Evolutionary conservation across 2,113 vertebrate species (phyloP), one percentile per base, ranked within the genome.

Genomic region (Psittacula cyanocephala): DNA sequence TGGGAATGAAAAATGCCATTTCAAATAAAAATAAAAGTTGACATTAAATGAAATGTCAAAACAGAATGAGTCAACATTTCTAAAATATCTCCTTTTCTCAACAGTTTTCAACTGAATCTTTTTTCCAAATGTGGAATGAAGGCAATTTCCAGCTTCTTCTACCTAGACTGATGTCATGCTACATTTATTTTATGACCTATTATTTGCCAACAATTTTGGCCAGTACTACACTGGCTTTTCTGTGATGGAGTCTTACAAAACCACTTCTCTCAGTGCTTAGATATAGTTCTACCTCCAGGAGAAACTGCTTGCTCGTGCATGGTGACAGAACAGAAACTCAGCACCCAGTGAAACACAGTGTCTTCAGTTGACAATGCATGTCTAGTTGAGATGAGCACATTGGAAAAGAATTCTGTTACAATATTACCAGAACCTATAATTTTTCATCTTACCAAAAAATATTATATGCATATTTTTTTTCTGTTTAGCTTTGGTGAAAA

Each of bases 11-110:
- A 94, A 93, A 95, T 91, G 83, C 31, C 79, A 81, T 84, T 95
- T 83, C 60, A 92, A 94, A 92, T 63, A 92, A 94, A 91, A 96
- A 91, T 81, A 89, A 89, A 92, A 92, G 76, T 64, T 97, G 93
- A 86, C 94, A 91, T 95, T 95, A 96, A 95, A 88, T 88, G 75
- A 94, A 95, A 97, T 94, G 86, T 95, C 94, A 97, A 95, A 95
- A 83, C 68, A 92, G 79, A 83, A 71, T 97, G 94, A 97, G 59
- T 96, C 92, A 96, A 81, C 68, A n/a, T 90, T 93, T 93, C 76
- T 70, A 77, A 96, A 94, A 92, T 92, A 94, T 46, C 71, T 83
- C 7, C 20, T 90, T 93, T 82, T 91, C 75, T 93, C 71, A 86
- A 70, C 49, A 77, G 59, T 93, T 53, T 92, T 91, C 33, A 53